Base-by-base conservation (phyloP, 2,888 invertebrate species). In the Phortica okadai region DNA sequence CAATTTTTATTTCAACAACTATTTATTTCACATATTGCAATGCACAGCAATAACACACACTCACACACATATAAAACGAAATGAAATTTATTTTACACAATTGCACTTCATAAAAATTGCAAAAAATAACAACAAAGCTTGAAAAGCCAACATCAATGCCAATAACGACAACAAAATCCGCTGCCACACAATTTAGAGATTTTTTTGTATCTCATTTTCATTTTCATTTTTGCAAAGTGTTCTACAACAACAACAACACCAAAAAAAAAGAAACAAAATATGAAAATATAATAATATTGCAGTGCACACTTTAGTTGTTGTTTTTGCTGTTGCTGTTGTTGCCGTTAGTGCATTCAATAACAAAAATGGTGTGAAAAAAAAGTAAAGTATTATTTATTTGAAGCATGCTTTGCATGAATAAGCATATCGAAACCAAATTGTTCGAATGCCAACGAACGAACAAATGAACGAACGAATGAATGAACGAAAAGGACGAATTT, bases 41-140 rank as follows among this genome's bases (percentile, higher is more conserved):
- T 54, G n/a, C 59, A 21, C n/a, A n/a, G 21, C 59, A 59, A 6
- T 7, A 33, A 41, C n/a, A 56, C 21, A 73, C 50, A 45, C 70
- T 54, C 62, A 21, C 66, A 66, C 1, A 66, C 14, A 33, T 69
- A 70, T 56, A 6, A 50, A n/a, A 64, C 66, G 78, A 84, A 83
- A 82, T 84, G 21, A 70, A 78, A 82, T 81, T 80, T 75, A 80
- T 87, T 82, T 85, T 81, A 78, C 79, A 79, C 82, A 79, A 82
- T 76, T 84, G 79, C 84, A 81, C 79, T 84, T 81, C 72, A 80
- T 79, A 74, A 80, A 82, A 81, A 76, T 82, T 80, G 69, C 75
- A 79, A 69, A 62, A 33, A 10, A 25, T 50, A 41, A 62, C 42
- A 50, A 41, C 44, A 8, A n/a, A 21, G 16, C 11, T 10, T 33